Percentiles rank a stretch among this genome's conserved stretches.
Conservation (phyloP, 1,140 invertebrate species). For the Steinernema khuongi region DNA sequence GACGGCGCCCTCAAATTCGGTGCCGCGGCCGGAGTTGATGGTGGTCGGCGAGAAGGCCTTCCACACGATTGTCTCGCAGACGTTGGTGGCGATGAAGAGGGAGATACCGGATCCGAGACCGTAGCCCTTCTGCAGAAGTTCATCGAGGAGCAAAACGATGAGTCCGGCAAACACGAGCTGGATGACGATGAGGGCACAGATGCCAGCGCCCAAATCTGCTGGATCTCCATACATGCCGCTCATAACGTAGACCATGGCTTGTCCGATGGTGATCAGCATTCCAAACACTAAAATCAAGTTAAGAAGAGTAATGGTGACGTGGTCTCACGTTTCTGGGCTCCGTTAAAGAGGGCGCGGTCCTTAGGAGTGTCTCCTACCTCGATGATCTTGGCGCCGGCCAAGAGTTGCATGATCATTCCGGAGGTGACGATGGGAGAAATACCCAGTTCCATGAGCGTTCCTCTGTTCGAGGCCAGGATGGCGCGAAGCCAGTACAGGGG, state of each 20-base stretch:
- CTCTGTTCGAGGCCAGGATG: conserved; percentile 93
- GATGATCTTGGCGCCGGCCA: conserved; percentile 99
- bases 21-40: conserved; percentile 86
- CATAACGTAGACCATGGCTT: conserved; percentile 99
- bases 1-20: conserved; percentile 96
- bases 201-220: conserved; percentile 92
- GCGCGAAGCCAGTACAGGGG: conserved; percentile 99
- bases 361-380: conserved; percentile 99
- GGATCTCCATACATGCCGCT: conserved; percentile 99
- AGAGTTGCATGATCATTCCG: conserved; percentile 95
- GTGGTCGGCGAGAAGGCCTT: conserved; percentile 99
- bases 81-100: conserved; percentile 98
- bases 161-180: conserved; percentile 96
- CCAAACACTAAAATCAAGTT: conserved; percentile 79
- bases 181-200: conserved; percentile 93
- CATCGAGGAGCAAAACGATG: conserved; percentile 92
- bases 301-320: not conserved
- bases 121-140: conserved; percentile 73
- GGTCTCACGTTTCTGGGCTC: conserved; percentile 90
- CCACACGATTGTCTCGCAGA: conserved; percentile 99
- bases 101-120: conserved; percentile 98
- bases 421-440: conserved; percentile 99
- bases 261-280: conserved; percentile 99
- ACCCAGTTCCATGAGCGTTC: conserved; percentile 97
- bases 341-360: conserved; percentile 96